A percentile compares a stretch with the other conserved stretches of the same genome.
Evolutionary conservation across 2,888 invertebrate species (phyloP).

Genomic region (Melanargia galathea): DNA sequence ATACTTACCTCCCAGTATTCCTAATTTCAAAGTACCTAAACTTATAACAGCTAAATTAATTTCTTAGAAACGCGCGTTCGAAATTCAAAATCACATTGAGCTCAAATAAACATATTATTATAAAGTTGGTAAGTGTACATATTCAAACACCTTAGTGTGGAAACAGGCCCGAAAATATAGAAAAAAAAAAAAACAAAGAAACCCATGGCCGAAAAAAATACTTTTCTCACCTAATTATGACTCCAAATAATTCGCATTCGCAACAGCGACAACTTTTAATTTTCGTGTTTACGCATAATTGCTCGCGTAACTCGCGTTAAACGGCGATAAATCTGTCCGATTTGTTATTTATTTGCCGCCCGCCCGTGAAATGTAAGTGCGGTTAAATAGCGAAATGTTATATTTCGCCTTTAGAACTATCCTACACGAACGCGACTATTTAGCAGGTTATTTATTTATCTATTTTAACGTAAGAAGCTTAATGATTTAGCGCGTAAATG

Average conservation of each 20-base stretch:
- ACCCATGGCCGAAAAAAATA: too few relatives aligned
- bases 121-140: too few relatives aligned
- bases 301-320: slow-evolving; percentile 41
- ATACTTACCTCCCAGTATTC: too few relatives aligned
- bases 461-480: neutral
- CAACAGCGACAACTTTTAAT: slow-evolving; percentile 42
- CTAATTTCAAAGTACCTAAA: too few relatives aligned
- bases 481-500: too few relatives aligned
- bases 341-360: slow-evolving; percentile 42
- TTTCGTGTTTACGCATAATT: slow-evolving; percentile 46
- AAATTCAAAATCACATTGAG: too few relatives aligned
- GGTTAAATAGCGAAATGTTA: slow-evolving; percentile 40
- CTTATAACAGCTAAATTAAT: too few relatives aligned
- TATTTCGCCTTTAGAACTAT: slow-evolving; percentile 31
- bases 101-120: too few relatives aligned
- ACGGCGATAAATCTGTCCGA: slow-evolving; percentile 42
- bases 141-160: too few relatives aligned
- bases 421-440: slow-evolving; percentile 7
- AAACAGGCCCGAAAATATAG: too few relatives aligned
- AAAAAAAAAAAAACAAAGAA: too few relatives aligned
- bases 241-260: slow-evolving; percentile 18
- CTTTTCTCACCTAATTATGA: slow-evolving; percentile 19
- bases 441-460: neutral
- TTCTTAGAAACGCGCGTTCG: too few relatives aligned
- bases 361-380: slow-evolving; percentile 41